Percentiles rank a stretch among this genome's conserved stretches.
Conservation (phyloP, 2,113 vertebrate genomes). For the Dasyurus viverrinus region DNA sequence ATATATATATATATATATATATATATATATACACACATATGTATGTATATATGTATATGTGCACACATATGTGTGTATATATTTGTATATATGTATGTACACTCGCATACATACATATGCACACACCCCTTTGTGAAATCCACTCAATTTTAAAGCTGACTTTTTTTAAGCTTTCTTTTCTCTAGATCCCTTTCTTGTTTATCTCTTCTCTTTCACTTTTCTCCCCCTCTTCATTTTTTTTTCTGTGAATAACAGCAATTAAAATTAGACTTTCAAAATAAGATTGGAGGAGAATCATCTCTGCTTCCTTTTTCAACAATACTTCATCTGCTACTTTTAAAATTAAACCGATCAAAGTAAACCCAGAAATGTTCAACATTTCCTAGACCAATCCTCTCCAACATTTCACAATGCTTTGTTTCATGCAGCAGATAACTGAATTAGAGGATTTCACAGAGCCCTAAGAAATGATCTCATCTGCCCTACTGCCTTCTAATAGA, state of each 20-base stretch:
- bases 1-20: too few relatives aligned
- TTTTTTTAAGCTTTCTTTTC: not conserved
- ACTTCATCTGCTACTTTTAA: conserved; percentile 29
- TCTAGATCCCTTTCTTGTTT: not conserved
- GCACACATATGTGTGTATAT: not conserved
- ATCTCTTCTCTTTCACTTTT: not conserved
- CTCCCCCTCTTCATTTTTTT: not conserved
- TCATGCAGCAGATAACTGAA: not conserved
- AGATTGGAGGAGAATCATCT: not conserved
- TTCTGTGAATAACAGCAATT: conserved; percentile 15
- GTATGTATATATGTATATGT: not conserved
- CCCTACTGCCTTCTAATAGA: not conserved
- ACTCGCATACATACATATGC: too few relatives aligned
- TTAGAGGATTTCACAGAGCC: not conserved
- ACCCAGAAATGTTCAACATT: not conserved
- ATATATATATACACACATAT: not conserved
- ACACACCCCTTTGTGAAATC: not conserved
- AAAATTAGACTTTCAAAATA: not conserved
- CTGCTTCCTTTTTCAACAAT: not conserved
- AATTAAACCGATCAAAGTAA: conserved; percentile 20
- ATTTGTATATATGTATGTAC: not conserved
- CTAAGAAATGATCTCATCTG: not conserved
- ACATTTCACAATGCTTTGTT: not conserved
- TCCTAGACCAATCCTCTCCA: not conserved
- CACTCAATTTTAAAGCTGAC: not conserved